Conservation (phyloP, 2,888 invertebrate genomes). For the Dynastes grantii region DNA sequence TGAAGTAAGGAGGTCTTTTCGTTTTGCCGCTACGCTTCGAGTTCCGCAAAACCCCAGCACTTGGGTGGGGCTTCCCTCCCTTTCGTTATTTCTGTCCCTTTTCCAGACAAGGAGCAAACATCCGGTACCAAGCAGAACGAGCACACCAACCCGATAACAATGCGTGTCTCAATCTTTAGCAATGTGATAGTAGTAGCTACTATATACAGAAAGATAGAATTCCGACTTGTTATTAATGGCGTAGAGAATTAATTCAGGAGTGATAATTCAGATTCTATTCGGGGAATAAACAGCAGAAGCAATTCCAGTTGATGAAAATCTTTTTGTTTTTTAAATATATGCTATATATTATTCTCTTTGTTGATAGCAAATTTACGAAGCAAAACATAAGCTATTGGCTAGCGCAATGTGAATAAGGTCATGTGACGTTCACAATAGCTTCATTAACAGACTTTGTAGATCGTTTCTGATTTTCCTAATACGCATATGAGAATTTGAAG, state of each 20-base stretch:
- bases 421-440: no score
- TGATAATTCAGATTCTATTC: background rate
- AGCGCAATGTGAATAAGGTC: no score
- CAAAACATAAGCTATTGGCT: no score
- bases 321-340: no score
- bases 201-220: background rate
- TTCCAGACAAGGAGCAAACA: constrained; percentile 5
- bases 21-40: constrained; percentile 10
- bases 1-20: constrained; percentile 10
- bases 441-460: no score
- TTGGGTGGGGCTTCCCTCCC: background rate
- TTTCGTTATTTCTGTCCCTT: background rate
- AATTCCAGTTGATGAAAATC: background rate
- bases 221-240: background rate
- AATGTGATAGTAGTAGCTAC: background rate
- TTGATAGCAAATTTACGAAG: no score
- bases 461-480: no score
- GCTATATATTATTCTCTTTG: no score
- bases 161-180: background rate
- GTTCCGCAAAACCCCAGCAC: background rate
- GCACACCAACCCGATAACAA: constrained; percentile 4
- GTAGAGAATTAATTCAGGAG: background rate
- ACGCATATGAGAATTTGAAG: no score
- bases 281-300: background rate
- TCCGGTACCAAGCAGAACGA: background rate